Evolutionary conservation across 2,888 invertebrate species (phyloP), one percentile per base, ranked within the genome.

Genomic region (Nomada fucata): DNA sequence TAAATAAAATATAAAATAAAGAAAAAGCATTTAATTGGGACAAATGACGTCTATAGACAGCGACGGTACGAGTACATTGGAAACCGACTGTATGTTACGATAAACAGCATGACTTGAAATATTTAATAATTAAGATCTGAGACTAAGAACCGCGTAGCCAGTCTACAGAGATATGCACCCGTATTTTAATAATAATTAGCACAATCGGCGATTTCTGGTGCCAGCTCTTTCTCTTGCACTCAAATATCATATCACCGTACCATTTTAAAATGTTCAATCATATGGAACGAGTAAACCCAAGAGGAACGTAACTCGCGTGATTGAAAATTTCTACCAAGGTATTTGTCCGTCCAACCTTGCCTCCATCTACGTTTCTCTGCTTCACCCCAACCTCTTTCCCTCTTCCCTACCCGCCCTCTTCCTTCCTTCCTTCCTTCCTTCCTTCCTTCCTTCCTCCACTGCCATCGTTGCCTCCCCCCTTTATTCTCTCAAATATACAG

Each of bases 401-500:
- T 3, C 23, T 18, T 4, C 29, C 59, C 59, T 7, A 18, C 18
- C 18, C 18, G 50, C 52, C 11, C 4, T 9, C 70, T 52, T 18
- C 60, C 70, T 60, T 59, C 44, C 23, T 57, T 18, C 70, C 57
- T 42, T 26, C 57, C 15, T 55, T 65, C 47, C 59, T 57, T 50
- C 52, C 42, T 52, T 67, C 55, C 64, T 26, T 23, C 23, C 23
- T 23, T 23, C n/a, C n/a, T n/a, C 4, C 52, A 47, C 50, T 65
- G 13, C 55, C 4, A 13, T 2, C 42, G 23, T 20, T 59, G 52
- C 60, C 61, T 53, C 60, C 44, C 44, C 60, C 60, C 76, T 50
- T 42, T 63, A 70, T 63, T 76, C 71, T 57, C 61, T 44, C 36
- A 47, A 76, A 76, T 70, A 63, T 67, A 77, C 73, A 78, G 67